Base-by-base conservation (phyloP, 2,888 invertebrate species). In the Scaptomyza flava region DNA sequence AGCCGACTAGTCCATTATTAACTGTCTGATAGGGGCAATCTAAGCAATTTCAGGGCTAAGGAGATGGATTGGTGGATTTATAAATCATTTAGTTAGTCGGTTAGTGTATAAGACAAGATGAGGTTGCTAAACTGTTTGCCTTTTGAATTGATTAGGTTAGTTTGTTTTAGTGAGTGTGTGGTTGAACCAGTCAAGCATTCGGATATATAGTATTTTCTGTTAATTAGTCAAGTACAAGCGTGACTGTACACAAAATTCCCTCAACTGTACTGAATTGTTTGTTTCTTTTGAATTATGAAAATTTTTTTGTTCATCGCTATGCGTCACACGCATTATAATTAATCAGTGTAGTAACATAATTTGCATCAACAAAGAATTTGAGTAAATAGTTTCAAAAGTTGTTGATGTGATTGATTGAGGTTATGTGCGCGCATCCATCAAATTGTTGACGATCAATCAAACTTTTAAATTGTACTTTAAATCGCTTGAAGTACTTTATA, bases 341-440 rank as follows among this genome's bases (percentile, higher is more conserved):
- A 14, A 45, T 52, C 34, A 47, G 33, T 14, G 6, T 33, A 30
- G 27, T 30, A 41, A 34, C 36, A 47, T 23, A 47, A 52, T 27
- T 14, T 12, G 6, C 47, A 64, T 46, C 17, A 20, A 14, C 27
- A 36, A 60, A 50, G 59, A 36, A 30, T 12, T 54, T 68, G 12
- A 1, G 33, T n/a, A 47, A 17, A 56, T 12, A 0, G 20, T 61
- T 36, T 47, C 11, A 34, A 45, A 52, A 50, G 41, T 63, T 66
- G 17, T 66, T 57, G 53, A 42, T 60, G 33, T 72, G 77, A 74
- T 74, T 59, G 77, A 74, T 74, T 76, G 72, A 58, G 60, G 77
- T 58, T 76, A 71, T 48, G 68, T 42, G 34, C 42, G 7, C 42
- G 14, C 36, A 17, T 41, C 41, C 41, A 56, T 69, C 64, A 11